Conservation (phyloP, 1,140 invertebrate species). For the Euschistus heros region DNA sequence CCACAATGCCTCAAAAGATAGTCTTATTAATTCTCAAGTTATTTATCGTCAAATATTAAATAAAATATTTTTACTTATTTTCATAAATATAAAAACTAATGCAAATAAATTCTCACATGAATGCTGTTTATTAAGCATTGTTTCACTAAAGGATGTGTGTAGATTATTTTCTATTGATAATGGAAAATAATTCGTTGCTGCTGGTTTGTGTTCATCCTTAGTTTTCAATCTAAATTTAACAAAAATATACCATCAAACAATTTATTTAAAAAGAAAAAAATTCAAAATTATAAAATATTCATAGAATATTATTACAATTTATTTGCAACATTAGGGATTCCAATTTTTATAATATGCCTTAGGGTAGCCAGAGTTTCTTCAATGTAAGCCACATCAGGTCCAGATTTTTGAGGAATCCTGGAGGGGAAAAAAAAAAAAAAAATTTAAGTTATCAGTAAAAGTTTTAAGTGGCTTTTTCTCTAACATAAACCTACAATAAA, state of each 20-base stretch:
- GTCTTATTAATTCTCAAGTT: no score
- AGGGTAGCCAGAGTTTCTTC: conserved; percentile 59
- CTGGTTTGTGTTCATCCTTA: no score
- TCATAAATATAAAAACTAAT: neutral
- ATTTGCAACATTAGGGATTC: conserved; percentile 46
- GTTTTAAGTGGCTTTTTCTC: conserved; percentile 1
- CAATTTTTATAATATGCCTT: conserved; percentile 52
- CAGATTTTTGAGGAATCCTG: conserved; percentile 38
- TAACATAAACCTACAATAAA: conserved; percentile 11
- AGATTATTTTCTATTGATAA: neutral
- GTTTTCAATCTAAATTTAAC: no score
- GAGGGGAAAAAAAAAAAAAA: conserved; percentile 26
- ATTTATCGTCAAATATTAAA: no score
- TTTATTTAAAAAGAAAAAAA: no score
- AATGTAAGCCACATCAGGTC: conserved; percentile 49
- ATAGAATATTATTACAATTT: conserved; percentile 39
- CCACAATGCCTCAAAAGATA: no score
- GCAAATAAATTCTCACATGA: neutral
- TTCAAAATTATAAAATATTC: no score
- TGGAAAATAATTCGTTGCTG: neutral
- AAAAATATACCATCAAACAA: no score
- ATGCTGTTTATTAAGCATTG: neutral
- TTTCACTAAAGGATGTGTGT: neutral
- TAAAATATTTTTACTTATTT: neutral
- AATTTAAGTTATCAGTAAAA: conserved; percentile 23